Percentiles rank a stretch among this genome's conserved stretches.
These are phyloP conservation scores for Smutsia temminckii DNA, from an alignment of 2,797 vertebrate species.

Conservation along the genomic window DNA sequence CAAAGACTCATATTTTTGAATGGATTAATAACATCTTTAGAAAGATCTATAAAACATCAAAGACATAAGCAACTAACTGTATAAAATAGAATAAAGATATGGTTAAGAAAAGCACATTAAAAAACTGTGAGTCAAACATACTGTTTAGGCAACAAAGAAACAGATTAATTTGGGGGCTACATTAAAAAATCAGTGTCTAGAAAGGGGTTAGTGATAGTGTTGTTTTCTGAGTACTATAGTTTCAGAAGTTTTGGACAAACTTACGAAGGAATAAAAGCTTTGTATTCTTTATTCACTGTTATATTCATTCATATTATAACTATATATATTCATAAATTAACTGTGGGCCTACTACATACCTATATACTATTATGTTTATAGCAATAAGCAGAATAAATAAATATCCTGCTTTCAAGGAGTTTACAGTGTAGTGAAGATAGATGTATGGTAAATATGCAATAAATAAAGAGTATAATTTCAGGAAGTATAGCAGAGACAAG, in stretches of 20 bases:
- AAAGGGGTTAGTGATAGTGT: neutral
- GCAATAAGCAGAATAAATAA: neutral
- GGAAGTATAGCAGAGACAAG: neutral
- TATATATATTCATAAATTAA: neutral
- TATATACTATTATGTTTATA: neutral
- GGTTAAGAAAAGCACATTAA: neutral
- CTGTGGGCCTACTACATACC: neutral
- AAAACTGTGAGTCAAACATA: neutral
- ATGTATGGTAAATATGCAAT: neutral
- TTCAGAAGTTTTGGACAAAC: neutral
- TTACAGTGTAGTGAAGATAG: neutral
- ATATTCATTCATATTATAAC: neutral
- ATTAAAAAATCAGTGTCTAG: neutral
- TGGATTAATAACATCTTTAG: neutral
- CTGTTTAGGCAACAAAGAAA: neutral
- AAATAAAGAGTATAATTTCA: neutral
- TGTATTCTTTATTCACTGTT: neutral
- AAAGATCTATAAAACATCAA: neutral
- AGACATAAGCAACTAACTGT: neutral
- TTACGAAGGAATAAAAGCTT: neutral
- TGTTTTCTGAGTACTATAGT: neutral
- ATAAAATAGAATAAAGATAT: neutral
- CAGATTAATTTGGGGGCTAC: neutral
- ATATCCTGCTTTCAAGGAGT: neutral
- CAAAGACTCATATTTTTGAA: neutral